Evolutionary conservation across 2,797 vertebrate genomes (phyloP), one percentile per base, ranked within the genome.

Genomic region (Pogonophryne albipinna): DNA sequence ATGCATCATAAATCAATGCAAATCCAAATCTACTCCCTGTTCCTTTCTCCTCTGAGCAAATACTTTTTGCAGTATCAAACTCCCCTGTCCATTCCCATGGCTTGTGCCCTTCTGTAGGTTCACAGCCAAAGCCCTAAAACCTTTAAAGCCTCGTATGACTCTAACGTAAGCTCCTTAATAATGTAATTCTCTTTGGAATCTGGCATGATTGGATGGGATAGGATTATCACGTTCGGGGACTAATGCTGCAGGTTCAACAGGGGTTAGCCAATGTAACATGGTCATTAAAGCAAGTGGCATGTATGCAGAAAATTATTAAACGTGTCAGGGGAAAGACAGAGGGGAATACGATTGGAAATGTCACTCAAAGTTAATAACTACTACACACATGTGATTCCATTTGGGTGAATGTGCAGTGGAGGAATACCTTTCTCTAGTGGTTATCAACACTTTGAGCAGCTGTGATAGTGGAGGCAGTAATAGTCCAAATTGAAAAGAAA

Each of bases 141-240:
- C 90, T 87, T 86, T 88, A 87, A 93, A 90, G 80, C 89, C 88
- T 76, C 31, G 45, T 88, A 80, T 90, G 88, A 92, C 94, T 93
- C 90, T 56, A 89, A 66, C 88, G 64, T 94, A 93, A 93, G 89
- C 92, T 94, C 91, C 93, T 96, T 96, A 95, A 95, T 95, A 91
- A 93, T 93, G 94, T 95, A 95, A 95, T 96, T 95, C 95, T 83
- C 91, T 87, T 90, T 94, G 95, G 96, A 96, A 96, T 96, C 95
- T 92, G 87, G 84, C 71, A 53, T 90, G 85, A 90, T 93, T 89
- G 89, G 87, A 83, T 78, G 79, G 82, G 78, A 82, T 76, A 82
- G 90, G 91, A 93, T 94, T 93, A 93, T 92, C 87, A 91, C 86
- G 13, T 90, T 90, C 79, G 64, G 67, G 62, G 66, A 79, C 80